Evolutionary conservation across 2,797 vertebrate species (phyloP).

Genomic region (Anniella stebbinsi): DNA sequence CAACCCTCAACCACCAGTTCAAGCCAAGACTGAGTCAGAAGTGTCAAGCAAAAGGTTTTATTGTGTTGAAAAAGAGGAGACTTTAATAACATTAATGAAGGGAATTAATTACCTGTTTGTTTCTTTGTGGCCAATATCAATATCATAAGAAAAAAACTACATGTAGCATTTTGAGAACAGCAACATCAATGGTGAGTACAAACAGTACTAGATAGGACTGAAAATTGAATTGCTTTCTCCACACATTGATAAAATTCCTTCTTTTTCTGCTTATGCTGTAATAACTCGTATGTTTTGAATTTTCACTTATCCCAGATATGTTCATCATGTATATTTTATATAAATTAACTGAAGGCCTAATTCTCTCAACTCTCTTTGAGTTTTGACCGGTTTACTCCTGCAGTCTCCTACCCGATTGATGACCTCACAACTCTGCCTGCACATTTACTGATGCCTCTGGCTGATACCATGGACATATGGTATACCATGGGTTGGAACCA

Average conservation of each 20-base stretch:
- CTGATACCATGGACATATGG: neutral
- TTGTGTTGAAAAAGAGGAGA: fast-evolving
- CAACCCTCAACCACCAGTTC: neutral
- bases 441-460: too few relatives aligned
- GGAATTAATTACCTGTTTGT: slow-evolving; percentile 1
- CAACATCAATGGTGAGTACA: neutral
- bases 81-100: neutral
- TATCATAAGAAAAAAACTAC: neutral
- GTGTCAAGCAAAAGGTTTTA: neutral
- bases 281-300: neutral
- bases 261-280: neutral
- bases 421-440: too few relatives aligned
- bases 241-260: neutral
- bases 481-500: too few relatives aligned
- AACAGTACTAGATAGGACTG: neutral
- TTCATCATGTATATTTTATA: neutral
- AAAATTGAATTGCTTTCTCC: neutral
- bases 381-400: neutral
- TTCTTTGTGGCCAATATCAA: neutral
- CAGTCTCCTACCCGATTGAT: neutral
- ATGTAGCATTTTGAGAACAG: too few relatives aligned
- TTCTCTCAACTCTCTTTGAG: neutral
- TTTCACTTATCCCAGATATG: too few relatives aligned
- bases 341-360: neutral
- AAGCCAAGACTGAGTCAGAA: neutral